phyloP scores from a whole-genome alignment of 30 jellyfish, hydroid and myxozoan species.

The Cassiopea andromeda region DNA sequence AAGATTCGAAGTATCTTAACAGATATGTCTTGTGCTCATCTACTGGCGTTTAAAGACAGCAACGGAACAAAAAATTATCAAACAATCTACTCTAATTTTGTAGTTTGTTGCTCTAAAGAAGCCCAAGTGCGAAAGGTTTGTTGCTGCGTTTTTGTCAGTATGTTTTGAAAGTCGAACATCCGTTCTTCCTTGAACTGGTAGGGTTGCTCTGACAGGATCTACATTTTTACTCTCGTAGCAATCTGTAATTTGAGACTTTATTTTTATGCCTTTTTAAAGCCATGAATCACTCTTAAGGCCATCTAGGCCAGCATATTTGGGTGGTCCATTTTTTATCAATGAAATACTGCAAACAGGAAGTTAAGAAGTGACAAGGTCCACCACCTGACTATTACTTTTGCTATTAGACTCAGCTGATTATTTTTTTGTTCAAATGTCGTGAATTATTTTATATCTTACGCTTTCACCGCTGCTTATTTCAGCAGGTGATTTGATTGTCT shows the following conservation, averaged over 20 bases:
- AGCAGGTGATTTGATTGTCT: not conserved
- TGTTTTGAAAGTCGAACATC: too few species aligned
- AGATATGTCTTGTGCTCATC: constrained; percentile 87
- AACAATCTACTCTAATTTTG: constrained; percentile 92
- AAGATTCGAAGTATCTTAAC: not conserved
- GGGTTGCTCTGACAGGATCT: too few species aligned
- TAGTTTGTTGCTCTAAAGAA: constrained; percentile 89
- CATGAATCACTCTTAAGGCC: not conserved
- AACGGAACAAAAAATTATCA: constrained; percentile 86
- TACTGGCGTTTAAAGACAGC: constrained; percentile 78
- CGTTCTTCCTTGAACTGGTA: too few species aligned
- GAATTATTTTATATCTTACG: not conserved
- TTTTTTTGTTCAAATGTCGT: not conserved
- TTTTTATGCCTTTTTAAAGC: not conserved
- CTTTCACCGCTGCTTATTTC: not conserved
- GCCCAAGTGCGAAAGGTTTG: constrained; percentile 95
- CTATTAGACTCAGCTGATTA: too few species aligned
- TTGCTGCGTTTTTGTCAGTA: not conserved
- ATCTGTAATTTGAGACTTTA: not conserved
- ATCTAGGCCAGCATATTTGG: not conserved
- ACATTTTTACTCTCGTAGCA: not conserved
- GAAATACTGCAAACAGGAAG: not conserved
- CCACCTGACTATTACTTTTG: not conserved
- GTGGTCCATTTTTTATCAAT: not conserved
- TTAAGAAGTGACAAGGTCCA: not conserved